Conservation (phyloP, 2,888 invertebrate genomes). For the Pseudococcus jackbeardsleyi region DNA sequence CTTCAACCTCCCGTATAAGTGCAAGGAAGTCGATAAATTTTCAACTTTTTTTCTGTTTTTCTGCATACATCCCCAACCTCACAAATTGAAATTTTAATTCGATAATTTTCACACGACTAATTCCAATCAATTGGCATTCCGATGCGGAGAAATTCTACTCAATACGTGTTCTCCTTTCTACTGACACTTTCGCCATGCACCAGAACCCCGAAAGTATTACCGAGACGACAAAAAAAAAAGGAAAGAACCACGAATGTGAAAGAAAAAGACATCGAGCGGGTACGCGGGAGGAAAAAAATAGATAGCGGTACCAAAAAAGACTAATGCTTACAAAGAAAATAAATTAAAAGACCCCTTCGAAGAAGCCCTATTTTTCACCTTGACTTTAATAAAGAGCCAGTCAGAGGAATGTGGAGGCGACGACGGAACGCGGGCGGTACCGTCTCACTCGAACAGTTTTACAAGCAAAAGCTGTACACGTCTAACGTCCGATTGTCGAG, state of each 20-base stretch:
- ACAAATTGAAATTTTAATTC: not conserved
- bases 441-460: conserved; percentile 55
- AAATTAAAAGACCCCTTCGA: conserved; percentile 45
- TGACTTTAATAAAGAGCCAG: conserved; percentile 47
- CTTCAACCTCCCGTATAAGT: too few relatives aligned
- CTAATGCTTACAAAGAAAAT: conserved; percentile 28
- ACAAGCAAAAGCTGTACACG: conserved; percentile 50
- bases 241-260: not conserved
- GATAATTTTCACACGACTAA: not conserved
- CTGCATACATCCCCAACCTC: not conserved
- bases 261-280: not conserved
- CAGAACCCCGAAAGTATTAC: not conserved
- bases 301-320: conserved; percentile 32
- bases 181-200: not conserved
- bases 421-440: not conserved
- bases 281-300: not conserved
- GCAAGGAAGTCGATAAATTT: not conserved
- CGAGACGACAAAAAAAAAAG: not conserved
- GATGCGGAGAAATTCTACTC: not conserved
- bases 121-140: not conserved
- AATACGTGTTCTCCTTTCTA: not conserved
- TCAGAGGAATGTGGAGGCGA: not conserved
- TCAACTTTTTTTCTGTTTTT: not conserved
- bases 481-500: conserved; percentile 60
- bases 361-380: conserved; percentile 51